Base-by-base conservation (phyloP, 2,888 invertebrate genomes). In the Eubasilissa splendida region DNA sequence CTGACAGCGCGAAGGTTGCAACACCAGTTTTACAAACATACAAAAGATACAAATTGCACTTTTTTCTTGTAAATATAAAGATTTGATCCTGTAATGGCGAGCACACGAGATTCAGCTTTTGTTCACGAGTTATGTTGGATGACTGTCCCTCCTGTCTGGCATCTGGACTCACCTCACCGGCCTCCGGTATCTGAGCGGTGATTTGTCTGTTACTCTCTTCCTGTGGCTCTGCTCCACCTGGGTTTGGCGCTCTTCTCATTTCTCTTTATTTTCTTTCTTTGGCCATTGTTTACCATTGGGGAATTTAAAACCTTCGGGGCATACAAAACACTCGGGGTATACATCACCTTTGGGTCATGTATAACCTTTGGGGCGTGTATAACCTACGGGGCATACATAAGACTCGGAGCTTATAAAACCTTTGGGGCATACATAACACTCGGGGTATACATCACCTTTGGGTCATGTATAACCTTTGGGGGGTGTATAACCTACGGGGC, bases 201-300 rank as follows among this genome's bases (percentile, higher is more conserved):
- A 90, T 88, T 89, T 90, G 90, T 90, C 91, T 91, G 91, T 90
- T 90, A 89, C 90, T 90, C 91, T 91, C 90, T 90, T 90, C 89
- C 91, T 90, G 91, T 90, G 91, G 80, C 79, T 59, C 31, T 42
- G 31, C 63, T 56, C 65, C 65, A 90, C 71, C 42, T 78, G 78
- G 78, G 71, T 78, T 78, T 31, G 58, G 56, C 33, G 14, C 70
- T 52, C 53, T 53, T 22, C 54, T 11, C 53, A 53, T 70, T 70
- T 70, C 70, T 42, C 42, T 42, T 42, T 42, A 42, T 42, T 42
- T 42, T 42, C 1, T 42, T 7, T 42, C 42, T 31, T 70, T 4
- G 9, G 22, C 54, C 22, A 33, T 50, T 68, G 11, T 68, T 68
- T 33, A n/a, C 14, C 50, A 10, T 59, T 14, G 14, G 0, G 59